Conservation (phyloP, 2,888 invertebrate species). For the Cephus pygmeus region DNA sequence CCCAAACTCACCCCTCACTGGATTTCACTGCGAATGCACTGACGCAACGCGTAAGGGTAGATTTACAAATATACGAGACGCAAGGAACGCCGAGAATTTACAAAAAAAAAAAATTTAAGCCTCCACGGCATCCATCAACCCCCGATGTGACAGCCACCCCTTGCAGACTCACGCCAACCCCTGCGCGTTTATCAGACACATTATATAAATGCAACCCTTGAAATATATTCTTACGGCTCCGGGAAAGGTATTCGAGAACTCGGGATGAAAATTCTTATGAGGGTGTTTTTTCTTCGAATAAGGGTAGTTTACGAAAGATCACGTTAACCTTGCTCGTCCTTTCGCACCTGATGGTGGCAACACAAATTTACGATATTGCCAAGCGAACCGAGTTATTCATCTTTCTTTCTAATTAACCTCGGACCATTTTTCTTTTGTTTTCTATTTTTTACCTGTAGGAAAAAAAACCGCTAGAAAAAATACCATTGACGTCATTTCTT, state of each 20-base stretch:
- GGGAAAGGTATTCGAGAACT: background rate
- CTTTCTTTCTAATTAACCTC: background rate
- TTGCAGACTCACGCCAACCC: slow-evolving; percentile 2
- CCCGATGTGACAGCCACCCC: slow-evolving; percentile 35
- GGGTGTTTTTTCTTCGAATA: background rate
- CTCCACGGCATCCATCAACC: slow-evolving; percentile 43
- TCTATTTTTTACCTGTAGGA: no score
- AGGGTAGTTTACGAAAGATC: background rate
- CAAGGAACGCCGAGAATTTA: slow-evolving; percentile 36
- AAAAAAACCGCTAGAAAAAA: background rate
- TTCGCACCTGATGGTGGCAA: background rate
- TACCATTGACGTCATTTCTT: background rate
- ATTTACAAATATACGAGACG: slow-evolving; percentile 31
- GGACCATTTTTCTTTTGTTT: background rate
- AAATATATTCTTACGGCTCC: background rate
- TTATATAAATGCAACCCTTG: background rate
- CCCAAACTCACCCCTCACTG: slow-evolving; percentile 20
- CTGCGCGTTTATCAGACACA: background rate
- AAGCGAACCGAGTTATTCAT: background rate
- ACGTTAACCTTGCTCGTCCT: background rate
- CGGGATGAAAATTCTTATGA: background rate
- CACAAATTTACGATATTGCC: background rate
- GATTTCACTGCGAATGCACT: slow-evolving; percentile 31
- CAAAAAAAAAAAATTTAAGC: slow-evolving; percentile 42
- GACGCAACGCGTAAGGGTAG: slow-evolving; percentile 21